Percentiles rank a stretch among this genome's conserved stretches.
Evolutionary conservation across 2,113 vertebrate species (phyloP).

Genomic region (Campylomormyrus numenius): DNA sequence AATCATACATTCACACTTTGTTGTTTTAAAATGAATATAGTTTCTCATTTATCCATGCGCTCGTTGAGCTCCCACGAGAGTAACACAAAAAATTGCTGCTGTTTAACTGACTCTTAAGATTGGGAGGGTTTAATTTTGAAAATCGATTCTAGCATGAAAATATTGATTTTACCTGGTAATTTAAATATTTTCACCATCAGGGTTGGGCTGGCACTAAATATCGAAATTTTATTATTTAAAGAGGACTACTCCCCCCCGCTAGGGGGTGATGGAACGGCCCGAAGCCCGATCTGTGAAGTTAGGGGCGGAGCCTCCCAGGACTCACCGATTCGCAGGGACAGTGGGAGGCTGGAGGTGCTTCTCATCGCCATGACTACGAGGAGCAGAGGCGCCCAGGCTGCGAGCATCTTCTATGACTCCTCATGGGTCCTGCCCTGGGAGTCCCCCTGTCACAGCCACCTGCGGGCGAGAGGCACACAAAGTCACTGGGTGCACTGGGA

Average conservation of each 20-base stretch:
- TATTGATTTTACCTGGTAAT: neutral
- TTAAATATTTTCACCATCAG: neutral
- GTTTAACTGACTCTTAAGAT: neutral
- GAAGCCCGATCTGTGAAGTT: neutral
- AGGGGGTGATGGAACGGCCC: neutral
- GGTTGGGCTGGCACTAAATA: neutral
- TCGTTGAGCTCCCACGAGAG: neutral
- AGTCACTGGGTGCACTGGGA: neutral
- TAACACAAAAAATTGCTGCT: neutral
- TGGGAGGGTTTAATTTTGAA: neutral
- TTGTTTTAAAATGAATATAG: neutral
- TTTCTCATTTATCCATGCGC: neutral
- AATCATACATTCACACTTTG: neutral
- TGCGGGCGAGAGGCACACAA: constrained; percentile 37
- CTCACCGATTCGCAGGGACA: constrained; percentile 74
- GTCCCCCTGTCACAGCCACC: constrained; percentile 74
- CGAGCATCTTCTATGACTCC: constrained; percentile 78
- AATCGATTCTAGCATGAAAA: neutral
- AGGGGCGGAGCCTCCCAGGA: constrained; percentile 12
- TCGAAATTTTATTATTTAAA: neutral
- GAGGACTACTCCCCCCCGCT: neutral
- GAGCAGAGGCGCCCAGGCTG: constrained; percentile 70
- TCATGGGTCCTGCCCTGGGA: constrained; percentile 76
- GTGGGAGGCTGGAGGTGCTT: constrained; percentile 62
- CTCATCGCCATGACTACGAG: constrained; percentile 68